phyloP scores from a whole-genome alignment of 1,140 invertebrate species.

The Stenopsyche tienmushanensis region DNA sequence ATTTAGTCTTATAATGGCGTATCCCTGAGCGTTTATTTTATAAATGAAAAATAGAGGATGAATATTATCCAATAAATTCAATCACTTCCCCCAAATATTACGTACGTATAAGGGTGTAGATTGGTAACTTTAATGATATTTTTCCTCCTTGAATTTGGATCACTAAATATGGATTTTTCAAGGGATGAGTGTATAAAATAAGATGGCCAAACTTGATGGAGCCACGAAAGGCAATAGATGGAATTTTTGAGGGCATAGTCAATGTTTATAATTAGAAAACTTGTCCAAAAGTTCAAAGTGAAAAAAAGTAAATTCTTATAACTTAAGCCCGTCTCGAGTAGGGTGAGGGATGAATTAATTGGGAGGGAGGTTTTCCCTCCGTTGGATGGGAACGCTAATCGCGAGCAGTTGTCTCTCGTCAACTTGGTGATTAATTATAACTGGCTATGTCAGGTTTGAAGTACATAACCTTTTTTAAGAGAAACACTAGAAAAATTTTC shows the following conservation, averaged over 20 bases:
- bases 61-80: no score
- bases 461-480: constrained; percentile 22
- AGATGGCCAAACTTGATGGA: not conserved
- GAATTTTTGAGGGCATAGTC: constrained; percentile 4
- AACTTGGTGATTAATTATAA: constrained; percentile 36
- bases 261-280: constrained; percentile 26
- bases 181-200: no score
- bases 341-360: not conserved
- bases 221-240: not conserved
- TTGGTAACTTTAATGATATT: no score
- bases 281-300: constrained; percentile 18
- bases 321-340: not conserved
- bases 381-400: constrained; percentile 19
- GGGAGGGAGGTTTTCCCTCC: not conserved
- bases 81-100: no score
- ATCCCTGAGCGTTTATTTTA: no score
- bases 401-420: constrained; percentile 37
- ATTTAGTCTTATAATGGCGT: no score
- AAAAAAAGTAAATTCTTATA: constrained; percentile 15
- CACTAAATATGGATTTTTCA: no score
- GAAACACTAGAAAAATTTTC: no score
- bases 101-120: no score
- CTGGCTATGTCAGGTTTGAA: constrained; percentile 28
- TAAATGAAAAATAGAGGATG: no score
- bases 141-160: no score